Base-by-base conservation (phyloP, 2,888 invertebrate genomes). In the Ophion ellenae region DNA sequence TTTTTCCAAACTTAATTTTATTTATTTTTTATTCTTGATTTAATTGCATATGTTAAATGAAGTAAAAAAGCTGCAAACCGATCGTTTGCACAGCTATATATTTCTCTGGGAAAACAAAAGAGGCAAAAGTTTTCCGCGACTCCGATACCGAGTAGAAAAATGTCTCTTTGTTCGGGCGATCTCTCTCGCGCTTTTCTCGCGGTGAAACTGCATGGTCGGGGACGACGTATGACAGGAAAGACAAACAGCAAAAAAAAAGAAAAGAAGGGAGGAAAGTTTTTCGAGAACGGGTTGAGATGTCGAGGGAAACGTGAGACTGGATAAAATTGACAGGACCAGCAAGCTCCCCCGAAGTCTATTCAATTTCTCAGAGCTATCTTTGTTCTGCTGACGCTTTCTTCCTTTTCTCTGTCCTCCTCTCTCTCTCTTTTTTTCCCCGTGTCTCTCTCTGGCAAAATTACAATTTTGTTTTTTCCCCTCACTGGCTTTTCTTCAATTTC, bases 281-380 rank as follows among this genome's bases (percentile, higher is more conserved):
- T 67, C 17, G 70, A 32, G 61, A 47, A 63, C 47, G 45, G 10
- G 47, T 83, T 74, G 74, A 70, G 66, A 76, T 40, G 80, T 78
- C 59, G 28, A 71, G 53, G 67, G 63, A 67, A 63, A 79, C 47
- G 14, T n/a, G 64, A 59, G 59, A 75, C 28, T 73, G 74, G 66
- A 71, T 32, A 73, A 74, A 83, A 83, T 86, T 83, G 86, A 81
- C 83, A 81, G 77, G 69, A 69, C 7, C 4, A n/a, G 14, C 53
- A 63, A n/a, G 47, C 59, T 70, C 57, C 47, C 24, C 32, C 63
- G 64, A 36, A 20, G 69, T 74, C 77, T 36, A 36, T 64, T 69
- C 73, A 66, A 69, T 81, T 64, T 83, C 69, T 78, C 74, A 61
- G 24, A 45, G 45, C 45, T 67, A 67, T 64, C 71, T 71, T n/a